Evolutionary conservation across 2,797 vertebrate genomes (phyloP).

Genomic region (Synanceia verrucosa): DNA sequence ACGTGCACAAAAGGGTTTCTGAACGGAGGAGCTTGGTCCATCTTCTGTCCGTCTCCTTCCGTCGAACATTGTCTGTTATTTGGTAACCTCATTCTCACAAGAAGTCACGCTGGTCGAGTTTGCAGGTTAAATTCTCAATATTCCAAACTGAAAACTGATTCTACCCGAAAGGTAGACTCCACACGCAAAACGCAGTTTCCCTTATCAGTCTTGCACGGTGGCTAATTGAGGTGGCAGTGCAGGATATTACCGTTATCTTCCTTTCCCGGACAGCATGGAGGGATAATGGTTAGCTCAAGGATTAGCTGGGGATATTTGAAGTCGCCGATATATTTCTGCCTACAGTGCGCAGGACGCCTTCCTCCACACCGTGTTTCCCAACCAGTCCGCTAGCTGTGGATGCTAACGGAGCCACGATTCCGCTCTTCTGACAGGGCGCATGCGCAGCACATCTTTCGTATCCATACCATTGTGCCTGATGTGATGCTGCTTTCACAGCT

Average conservation of each 20-base stretch:
- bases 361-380: conserved; percentile 49
- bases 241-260: conserved; percentile 70
- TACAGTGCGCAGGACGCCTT: conserved; percentile 59
- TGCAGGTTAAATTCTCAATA: background rate
- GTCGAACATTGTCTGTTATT: conserved; percentile 75
- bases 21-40: conserved; percentile 87
- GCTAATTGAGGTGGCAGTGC: conserved; percentile 72
- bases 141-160: conserved; percentile 4
- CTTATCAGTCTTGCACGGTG: conserved; percentile 42
- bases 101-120: conserved; percentile 8
- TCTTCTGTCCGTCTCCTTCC: conserved; percentile 82
- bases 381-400: conserved; percentile 55
- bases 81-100: conserved; percentile 85
- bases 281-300: conserved; percentile 74
- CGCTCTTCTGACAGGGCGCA: conserved; percentile 44
- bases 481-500: conserved; percentile 30
- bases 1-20: conserved; percentile 95
- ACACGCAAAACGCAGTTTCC: conserved; percentile 43
- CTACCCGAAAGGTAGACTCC: conserved; percentile 11
- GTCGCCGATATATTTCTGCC: conserved; percentile 55
- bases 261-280: conserved; percentile 62
- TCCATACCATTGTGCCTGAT: background rate
- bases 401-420: conserved; percentile 68
- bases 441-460: conserved; percentile 49
- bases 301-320: conserved; percentile 77